Evolutionary conservation across 1,140 invertebrate genomes (phyloP).

Genomic region (Globodera rostochiensis): DNA sequence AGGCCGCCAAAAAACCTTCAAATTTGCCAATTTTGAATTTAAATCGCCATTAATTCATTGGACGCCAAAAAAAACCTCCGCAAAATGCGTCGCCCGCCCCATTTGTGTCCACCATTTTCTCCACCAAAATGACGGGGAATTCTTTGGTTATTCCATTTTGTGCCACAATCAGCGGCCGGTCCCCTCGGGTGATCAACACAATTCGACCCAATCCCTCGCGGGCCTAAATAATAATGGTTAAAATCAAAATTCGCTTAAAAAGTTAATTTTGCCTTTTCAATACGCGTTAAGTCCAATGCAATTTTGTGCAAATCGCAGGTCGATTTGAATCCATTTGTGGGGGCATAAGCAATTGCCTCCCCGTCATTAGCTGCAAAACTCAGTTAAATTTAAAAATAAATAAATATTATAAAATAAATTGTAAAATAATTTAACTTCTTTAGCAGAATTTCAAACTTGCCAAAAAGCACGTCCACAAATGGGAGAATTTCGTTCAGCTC

Average conservation of each 20-base stretch:
- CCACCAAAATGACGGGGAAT: conserved; percentile 74
- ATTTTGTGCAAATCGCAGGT: conserved; percentile 75
- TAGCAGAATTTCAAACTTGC: conserved; percentile 69
- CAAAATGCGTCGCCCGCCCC: conserved; percentile 98
- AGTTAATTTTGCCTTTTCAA: background rate
- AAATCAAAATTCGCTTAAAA: background rate
- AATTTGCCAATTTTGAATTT: background rate
- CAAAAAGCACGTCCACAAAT: conserved; percentile 93
- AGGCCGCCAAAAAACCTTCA: conserved; percentile 79
- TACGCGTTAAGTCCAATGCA: conserved; percentile 75
- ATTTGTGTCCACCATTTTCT: conserved; percentile 92
- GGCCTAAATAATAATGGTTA: conserved; percentile 12
- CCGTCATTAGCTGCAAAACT: conserved; percentile 73
- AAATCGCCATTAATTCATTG: conserved; percentile 52
- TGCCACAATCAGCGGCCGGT: conserved; percentile 80
- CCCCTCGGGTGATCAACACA: conserved; percentile 90
- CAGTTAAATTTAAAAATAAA: background rate
- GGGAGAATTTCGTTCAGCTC: conserved; percentile 80
- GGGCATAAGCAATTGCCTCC: conserved; percentile 68
- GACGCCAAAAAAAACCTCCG: conserved; percentile 71
- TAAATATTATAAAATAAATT: background rate
- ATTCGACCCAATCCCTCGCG: conserved; percentile 69
- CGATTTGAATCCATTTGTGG: conserved; percentile 67
- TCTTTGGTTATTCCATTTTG: conserved; percentile 73
- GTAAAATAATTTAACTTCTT: background rate